phyloP scores from a whole-genome alignment of 2,888 invertebrate genomes.

The Stegana nigrithorax region DNA sequence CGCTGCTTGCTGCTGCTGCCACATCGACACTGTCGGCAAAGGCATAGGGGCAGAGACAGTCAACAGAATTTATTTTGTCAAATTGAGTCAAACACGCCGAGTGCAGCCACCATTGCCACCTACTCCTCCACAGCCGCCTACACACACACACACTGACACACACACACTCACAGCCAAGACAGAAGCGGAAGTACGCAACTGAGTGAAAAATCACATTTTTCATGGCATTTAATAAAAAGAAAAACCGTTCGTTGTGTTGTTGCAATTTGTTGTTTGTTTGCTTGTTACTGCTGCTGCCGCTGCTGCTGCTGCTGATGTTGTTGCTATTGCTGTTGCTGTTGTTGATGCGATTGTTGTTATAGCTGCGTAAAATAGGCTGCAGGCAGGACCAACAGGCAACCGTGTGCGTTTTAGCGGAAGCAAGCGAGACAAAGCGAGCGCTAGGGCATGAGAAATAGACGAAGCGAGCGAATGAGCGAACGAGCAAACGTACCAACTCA shows the following conservation, averaged over 20 bases:
- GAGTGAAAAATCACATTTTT: conserved; percentile 53
- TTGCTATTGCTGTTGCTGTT: not conserved
- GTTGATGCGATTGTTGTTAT: not conserved
- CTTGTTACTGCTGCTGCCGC: conserved; percentile 6
- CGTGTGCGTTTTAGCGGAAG: not conserved
- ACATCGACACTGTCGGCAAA: not conserved
- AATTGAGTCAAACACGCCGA: conserved; percentile 22
- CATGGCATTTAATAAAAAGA: conserved; percentile 45
- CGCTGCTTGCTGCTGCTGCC: too few relatives aligned
- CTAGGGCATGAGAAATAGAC: not conserved
- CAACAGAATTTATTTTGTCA: conserved; percentile 24
- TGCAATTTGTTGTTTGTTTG: too few relatives aligned
- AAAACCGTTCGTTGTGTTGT: conserved; percentile 16
- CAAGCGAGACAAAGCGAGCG: not conserved
- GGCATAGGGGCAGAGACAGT: not conserved
- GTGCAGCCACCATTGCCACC: not conserved
- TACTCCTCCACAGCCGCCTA: too few relatives aligned
- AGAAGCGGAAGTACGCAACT: conserved; percentile 40
- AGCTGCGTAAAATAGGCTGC: not conserved
- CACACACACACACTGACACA: conserved; percentile 10
- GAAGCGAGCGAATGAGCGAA: not conserved
- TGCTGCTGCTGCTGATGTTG: too few relatives aligned
- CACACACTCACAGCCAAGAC: conserved; percentile 28
- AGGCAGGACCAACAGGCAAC: not conserved
- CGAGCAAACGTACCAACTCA: too few relatives aligned